Conservation (phyloP, 2,797 vertebrate genomes). For the Catostomus latipinnis region DNA sequence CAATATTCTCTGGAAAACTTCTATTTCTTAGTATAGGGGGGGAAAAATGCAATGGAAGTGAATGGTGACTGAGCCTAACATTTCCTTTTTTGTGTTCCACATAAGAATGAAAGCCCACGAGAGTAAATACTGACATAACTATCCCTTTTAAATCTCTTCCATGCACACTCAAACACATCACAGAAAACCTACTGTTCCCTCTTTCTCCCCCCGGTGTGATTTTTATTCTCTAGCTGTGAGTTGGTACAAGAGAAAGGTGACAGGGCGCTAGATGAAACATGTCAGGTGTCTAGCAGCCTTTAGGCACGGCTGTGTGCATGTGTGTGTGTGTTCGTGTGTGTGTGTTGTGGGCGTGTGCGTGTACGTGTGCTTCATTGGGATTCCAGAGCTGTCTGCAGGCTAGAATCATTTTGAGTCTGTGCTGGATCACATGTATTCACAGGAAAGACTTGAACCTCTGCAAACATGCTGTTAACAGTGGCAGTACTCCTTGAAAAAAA, state of each 20-base stretch:
- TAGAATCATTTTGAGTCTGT: constrained; percentile 28
- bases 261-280: constrained; percentile 74
- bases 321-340: background rate
- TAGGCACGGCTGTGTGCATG: constrained; percentile 55
- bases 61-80: too few relatives aligned
- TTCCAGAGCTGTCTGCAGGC: constrained; percentile 49
- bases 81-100: too few relatives aligned
- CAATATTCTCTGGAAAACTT: too few relatives aligned
- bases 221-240: constrained; percentile 67
- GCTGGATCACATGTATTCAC: constrained; percentile 20
- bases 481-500: background rate
- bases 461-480: constrained; percentile 1
- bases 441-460: constrained; percentile 15
- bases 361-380: constrained; percentile 62
- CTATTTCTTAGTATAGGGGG: too few relatives aligned
- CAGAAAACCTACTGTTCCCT: constrained; percentile 54
- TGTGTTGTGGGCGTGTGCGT: constrained; percentile 21
- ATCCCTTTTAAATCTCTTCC: background rate
- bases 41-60: too few relatives aligned
- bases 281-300: constrained; percentile 77
- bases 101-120: too few relatives aligned
- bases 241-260: constrained; percentile 65
- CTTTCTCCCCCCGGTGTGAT: constrained; percentile 59
- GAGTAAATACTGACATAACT: too few relatives aligned
- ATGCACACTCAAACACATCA: constrained; percentile 23